phyloP scores from a whole-genome alignment of 2,113 vertebrate genomes.

The Glaucidium brasilianum region DNA sequence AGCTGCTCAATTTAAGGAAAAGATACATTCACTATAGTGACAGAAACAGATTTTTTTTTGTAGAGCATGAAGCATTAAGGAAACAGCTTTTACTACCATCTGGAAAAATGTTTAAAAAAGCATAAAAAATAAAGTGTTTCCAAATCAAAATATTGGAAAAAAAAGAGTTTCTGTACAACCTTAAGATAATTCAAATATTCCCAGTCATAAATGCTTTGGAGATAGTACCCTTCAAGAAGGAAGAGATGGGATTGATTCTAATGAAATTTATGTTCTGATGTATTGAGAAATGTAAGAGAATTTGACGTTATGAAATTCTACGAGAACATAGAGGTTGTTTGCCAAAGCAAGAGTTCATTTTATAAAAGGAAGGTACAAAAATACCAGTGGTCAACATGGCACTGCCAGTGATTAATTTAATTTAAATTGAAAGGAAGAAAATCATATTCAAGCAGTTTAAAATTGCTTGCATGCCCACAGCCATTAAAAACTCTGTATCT shows the following conservation, averaged over 20 bases:
- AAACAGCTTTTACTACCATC: neutral
- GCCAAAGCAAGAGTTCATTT: neutral
- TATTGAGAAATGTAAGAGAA: neutral
- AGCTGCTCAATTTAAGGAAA: neutral
- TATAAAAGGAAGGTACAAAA: neutral
- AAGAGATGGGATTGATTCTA: neutral
- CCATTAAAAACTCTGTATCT: neutral
- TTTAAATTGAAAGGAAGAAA: neutral
- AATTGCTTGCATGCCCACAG: neutral
- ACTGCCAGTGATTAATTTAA: fast-evolving
- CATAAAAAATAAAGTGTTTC: neutral
- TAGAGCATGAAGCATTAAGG: neutral
- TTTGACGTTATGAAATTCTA: neutral
- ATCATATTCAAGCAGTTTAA: neutral
- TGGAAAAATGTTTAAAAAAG: neutral
- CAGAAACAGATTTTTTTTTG: neutral
- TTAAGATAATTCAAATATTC: neutral
- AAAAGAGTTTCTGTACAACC: neutral
- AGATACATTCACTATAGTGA: neutral
- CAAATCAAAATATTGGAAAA: neutral
- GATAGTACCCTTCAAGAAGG: neutral
- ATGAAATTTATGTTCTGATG: neutral
- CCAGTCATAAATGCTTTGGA: neutral
- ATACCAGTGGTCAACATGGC: neutral
- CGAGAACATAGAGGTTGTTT: neutral